A percentile compares a stretch with the other conserved stretches of the same genome.
Evolutionary conservation across 1,140 invertebrate species (phyloP).

Genomic region (Acromyrmex heyeri): DNA sequence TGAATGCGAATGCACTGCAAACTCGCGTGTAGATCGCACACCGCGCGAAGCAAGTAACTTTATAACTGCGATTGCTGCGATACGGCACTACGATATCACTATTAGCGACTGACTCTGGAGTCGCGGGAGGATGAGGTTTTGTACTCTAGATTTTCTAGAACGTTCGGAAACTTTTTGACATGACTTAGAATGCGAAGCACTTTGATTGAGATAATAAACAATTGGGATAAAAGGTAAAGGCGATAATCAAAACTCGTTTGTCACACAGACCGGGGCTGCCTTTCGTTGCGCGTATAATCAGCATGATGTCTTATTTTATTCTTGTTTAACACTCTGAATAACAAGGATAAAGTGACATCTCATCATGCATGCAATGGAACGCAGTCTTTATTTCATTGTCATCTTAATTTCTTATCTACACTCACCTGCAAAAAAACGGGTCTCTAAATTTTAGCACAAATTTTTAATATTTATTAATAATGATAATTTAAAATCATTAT

Average conservation of each 20-base stretch:
- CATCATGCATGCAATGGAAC: too few species aligned
- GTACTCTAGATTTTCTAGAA: not conserved
- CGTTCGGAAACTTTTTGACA: not conserved
- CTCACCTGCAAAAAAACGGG: too few species aligned
- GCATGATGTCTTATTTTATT: too few species aligned
- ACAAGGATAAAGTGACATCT: too few species aligned
- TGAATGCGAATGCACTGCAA: not conserved
- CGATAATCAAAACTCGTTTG: not conserved
- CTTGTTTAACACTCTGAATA: too few species aligned
- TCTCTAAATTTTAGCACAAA: too few species aligned
- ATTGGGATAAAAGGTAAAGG: not conserved
- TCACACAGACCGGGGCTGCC: not conserved
- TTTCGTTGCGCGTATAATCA: too few species aligned
- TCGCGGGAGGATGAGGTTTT: not conserved
- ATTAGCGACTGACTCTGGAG: not conserved
- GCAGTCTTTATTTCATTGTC: too few species aligned
- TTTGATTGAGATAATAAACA: not conserved
- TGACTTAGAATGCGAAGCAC: too few species aligned
- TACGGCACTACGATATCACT: not conserved
- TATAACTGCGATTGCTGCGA: conserved; percentile 4
- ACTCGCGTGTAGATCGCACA: not conserved
- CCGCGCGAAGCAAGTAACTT: not conserved
- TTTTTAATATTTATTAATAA: too few species aligned
- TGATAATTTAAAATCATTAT: too few species aligned
- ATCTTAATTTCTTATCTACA: too few species aligned